Evolutionary conservation across 2,113 vertebrate species (phyloP).

Genomic region (Leuciscus idus): DNA sequence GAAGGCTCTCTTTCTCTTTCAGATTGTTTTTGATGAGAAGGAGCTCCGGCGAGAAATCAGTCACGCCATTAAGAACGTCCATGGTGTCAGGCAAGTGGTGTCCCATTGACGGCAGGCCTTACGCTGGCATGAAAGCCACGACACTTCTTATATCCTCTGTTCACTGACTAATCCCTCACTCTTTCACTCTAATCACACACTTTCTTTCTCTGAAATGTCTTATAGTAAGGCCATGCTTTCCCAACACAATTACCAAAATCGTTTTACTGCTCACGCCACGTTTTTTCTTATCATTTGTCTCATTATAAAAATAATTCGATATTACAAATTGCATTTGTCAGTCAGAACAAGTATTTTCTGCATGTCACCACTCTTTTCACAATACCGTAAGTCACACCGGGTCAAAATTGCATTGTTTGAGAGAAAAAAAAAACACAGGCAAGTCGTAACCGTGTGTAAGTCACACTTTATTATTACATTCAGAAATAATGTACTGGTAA

Average conservation of each 20-base stretch:
- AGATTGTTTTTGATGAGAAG: slow-evolving; percentile 99
- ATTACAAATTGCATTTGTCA: neutral
- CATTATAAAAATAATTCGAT: neutral
- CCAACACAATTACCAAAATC: neutral
- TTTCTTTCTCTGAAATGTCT: neutral
- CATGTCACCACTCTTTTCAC: neutral
- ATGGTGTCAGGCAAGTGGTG: slow-evolving; percentile 93
- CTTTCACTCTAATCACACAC: neutral
- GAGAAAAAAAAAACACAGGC: neutral
- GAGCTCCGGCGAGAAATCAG: slow-evolving; percentile 93
- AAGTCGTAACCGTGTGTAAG: too few relatives aligned
- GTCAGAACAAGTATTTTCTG: neutral
- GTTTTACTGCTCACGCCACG: neutral
- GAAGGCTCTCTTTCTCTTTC: slow-evolving; percentile 34
- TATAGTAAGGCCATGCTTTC: slow-evolving; percentile 22
- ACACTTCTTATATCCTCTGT: neutral
- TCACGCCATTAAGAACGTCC: slow-evolving; percentile 98
- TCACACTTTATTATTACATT: neutral
- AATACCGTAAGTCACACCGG: neutral
- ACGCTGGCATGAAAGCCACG: neutral
- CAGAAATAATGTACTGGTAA: neutral
- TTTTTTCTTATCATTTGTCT: neutral
- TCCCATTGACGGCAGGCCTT: neutral
- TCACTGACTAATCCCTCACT: neutral
- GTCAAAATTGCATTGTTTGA: neutral